Conservation (phyloP, 2,797 vertebrate species). For the Halcyon smyrnensis region DNA sequence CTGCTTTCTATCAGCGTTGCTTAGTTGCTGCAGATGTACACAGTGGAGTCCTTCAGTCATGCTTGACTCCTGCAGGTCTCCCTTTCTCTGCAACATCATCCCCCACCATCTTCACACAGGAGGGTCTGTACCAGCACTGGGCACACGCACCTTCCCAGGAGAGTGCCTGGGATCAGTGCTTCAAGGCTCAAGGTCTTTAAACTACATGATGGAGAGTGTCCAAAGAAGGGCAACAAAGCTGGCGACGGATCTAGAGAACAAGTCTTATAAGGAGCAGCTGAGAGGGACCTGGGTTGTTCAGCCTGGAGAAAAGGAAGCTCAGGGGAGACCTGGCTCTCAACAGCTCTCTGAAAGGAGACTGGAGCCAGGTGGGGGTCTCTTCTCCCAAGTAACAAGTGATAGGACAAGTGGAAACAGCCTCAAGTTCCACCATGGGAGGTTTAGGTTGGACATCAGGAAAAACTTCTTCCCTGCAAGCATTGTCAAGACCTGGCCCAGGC, state of each 20-base stretch:
- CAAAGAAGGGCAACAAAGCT: neutral
- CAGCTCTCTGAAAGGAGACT: neutral
- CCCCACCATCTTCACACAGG: neutral
- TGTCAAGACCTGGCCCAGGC: neutral
- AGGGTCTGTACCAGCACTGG: neutral
- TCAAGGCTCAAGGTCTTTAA: neutral
- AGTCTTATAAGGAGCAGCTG: neutral
- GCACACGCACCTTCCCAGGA: accelerated
- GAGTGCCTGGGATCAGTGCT: neutral
- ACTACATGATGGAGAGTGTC: neutral
- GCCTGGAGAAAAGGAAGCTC: neutral
- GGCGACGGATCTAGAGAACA: neutral
- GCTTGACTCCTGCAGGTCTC: accelerated
- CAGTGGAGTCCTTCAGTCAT: neutral
- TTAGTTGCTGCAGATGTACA: neutral
- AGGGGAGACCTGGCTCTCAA: neutral
- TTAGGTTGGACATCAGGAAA: neutral
- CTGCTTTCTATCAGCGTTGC: neutral
- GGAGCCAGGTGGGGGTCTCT: neutral
- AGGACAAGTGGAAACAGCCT: neutral
- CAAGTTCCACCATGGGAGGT: neutral
- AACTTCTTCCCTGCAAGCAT: neutral
- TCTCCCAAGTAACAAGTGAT: neutral
- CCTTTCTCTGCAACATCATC: neutral
- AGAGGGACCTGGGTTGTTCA: neutral